A percentile compares a stretch with the other conserved stretches of the same genome.
Conservation (phyloP, 2,888 invertebrate species). For the Didymodactylos carnosus region DNA sequence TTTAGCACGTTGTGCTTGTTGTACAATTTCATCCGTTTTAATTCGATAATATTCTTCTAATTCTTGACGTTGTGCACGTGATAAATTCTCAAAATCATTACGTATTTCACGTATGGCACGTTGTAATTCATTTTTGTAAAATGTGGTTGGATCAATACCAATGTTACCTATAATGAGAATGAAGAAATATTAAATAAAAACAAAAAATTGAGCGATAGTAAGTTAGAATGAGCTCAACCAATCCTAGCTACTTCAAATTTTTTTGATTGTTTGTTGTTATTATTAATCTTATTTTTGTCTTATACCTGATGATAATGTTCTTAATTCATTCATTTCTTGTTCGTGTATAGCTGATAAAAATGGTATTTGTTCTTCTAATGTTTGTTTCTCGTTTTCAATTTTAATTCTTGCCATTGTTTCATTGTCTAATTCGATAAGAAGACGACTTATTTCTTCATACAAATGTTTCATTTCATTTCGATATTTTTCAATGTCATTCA, state of each 20-base stretch:
- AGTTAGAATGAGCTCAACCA: too few species aligned
- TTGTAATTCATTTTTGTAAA: slow-evolving; percentile 13
- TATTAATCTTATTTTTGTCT: too few species aligned
- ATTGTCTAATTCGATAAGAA: slow-evolving; percentile 10
- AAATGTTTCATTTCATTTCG: slow-evolving; percentile 7
- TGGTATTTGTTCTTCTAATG: slow-evolving; percentile 14
- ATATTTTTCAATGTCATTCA: slow-evolving; percentile 13
- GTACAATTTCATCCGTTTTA: slow-evolving; percentile 11
- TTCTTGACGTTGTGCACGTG: slow-evolving; percentile 6
- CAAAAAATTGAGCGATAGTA: too few species aligned
- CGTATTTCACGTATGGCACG: slow-evolving; percentile 15
- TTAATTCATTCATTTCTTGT: slow-evolving; percentile 14
- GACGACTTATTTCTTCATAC: slow-evolving; percentile 12
- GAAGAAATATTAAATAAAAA: too few species aligned
- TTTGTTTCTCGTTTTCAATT: slow-evolving; percentile 15
- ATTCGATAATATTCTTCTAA: slow-evolving; percentile 14
- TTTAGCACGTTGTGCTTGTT: slow-evolving; percentile 6
- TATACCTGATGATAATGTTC: neutral
- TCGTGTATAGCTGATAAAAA: slow-evolving; percentile 14
- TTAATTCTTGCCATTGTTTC: slow-evolving; percentile 11
- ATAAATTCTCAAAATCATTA: slow-evolving; percentile 11
- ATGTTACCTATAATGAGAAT: too few species aligned
- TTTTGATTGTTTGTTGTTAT: too few species aligned
- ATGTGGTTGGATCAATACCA: slow-evolving; percentile 12
- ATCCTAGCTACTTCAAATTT: too few species aligned